Evolutionary conservation across 2,888 invertebrate species (phyloP).

Genomic region (Hirtodrosophila confusa): DNA sequence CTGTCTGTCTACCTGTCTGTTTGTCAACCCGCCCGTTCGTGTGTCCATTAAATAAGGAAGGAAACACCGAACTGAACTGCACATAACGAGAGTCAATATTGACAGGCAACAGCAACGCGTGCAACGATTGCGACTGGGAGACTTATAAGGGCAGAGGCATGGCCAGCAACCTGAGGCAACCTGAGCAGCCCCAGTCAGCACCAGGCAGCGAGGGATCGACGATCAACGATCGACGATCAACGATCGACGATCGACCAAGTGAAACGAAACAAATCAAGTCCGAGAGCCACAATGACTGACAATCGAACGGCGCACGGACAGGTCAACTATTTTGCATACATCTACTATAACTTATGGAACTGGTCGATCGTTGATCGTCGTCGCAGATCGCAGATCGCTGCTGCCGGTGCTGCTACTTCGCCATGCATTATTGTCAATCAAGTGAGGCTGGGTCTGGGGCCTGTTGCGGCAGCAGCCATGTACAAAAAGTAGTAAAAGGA

Average conservation of each 20-base stretch:
- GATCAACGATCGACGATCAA: conserved; percentile 43
- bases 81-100: conserved; percentile 79
- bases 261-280: conserved; percentile 80
- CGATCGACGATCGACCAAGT: conserved; percentile 65
- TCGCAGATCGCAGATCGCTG: conserved; percentile 61
- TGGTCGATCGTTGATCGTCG: conserved; percentile 71
- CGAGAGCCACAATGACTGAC: conserved; percentile 76
- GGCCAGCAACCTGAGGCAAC: conserved; percentile 26
- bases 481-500: conserved; percentile 72
- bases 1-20: conserved; percentile 26
- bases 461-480: conserved; percentile 25
- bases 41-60: conserved; percentile 80
- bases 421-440: conserved; percentile 82
- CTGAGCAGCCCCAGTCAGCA: conserved; percentile 25
- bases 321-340: conserved; percentile 84
- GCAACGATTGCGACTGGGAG: conserved; percentile 60
- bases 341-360: conserved; percentile 81
- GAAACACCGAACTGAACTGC: conserved; percentile 70
- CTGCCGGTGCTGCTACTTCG: conserved; percentile 60
- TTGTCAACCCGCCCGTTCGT: conserved; percentile 51
- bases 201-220: conserved; percentile 46
- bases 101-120: conserved; percentile 78
- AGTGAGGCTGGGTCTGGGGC: conserved; percentile 52
- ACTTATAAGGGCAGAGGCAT: conserved; percentile 71
- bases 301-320: conserved; percentile 79